phyloP scores from a whole-genome alignment of 1,140 invertebrate species.

The Saccostrea glomerata region DNA sequence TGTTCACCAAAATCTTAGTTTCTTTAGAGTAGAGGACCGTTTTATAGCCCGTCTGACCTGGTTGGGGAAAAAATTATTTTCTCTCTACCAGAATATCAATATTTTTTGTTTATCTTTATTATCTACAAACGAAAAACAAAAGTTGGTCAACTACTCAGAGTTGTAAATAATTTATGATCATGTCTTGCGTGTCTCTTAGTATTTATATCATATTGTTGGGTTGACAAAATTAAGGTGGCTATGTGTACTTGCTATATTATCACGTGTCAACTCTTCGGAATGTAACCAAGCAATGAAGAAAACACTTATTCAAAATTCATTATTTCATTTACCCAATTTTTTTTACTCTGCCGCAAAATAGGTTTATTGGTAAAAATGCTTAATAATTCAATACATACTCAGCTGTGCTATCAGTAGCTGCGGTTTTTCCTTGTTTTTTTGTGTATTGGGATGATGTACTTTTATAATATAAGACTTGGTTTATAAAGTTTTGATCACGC shows the following conservation, averaged over 20 bases:
- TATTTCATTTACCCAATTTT: slow-evolving; percentile 25
- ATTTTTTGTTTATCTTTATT: no score
- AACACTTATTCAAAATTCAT: slow-evolving; percentile 35
- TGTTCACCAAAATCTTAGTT: no score
- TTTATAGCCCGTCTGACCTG: no score
- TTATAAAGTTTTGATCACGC: slow-evolving; percentile 28
- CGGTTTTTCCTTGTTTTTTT: background rate
- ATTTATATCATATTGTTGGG: background rate
- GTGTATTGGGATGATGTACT: slow-evolving; percentile 20
- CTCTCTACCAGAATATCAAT: no score
- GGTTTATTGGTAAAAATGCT: slow-evolving; percentile 17
- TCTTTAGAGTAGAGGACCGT: no score
- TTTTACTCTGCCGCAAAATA: background rate
- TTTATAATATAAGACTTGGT: background rate
- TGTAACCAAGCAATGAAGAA: slow-evolving; percentile 6
- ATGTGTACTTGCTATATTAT: background rate
- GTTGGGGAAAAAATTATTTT: no score
- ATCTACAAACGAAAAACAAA: background rate
- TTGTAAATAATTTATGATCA: background rate
- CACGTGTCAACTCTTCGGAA: background rate
- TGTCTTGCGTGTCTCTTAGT: background rate
- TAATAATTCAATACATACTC: background rate
- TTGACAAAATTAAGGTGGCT: background rate
- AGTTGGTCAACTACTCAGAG: background rate
- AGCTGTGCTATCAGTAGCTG: background rate